Percentiles rank a stretch among this genome's conserved stretches.
Conservation (phyloP, 1,140 invertebrate species). For the Leptestheria dahalacensis region DNA sequence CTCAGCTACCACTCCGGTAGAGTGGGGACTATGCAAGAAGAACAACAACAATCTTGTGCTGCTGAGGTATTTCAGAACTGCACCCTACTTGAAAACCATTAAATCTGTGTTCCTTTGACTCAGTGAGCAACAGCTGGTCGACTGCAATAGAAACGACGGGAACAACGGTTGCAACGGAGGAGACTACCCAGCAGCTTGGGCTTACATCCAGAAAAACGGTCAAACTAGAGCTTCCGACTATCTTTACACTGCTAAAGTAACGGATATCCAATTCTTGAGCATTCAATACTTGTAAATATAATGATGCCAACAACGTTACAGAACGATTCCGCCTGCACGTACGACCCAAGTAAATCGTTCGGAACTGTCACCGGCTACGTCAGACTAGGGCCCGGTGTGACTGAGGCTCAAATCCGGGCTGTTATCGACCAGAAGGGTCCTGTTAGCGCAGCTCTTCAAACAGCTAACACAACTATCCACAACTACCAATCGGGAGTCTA, state of each 20-base stretch:
- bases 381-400: not conserved
- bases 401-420: not conserved
- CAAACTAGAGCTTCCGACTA: not conserved
- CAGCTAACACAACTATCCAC: not conserved
- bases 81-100: not conserved
- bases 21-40: not conserved
- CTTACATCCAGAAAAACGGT: not conserved
- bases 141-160: not conserved
- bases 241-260: constrained; percentile 1
- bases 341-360: not conserved
- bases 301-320: not conserved
- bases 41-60: not conserved
- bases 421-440: not conserved
- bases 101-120: not conserved
- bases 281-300: not conserved
- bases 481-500: not conserved
- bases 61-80: not conserved
- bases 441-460: not conserved
- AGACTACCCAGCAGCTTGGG: not conserved
- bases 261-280: not conserved
- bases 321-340: not conserved
- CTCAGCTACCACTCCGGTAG: constrained; percentile 18
- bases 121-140: constrained; percentile 9
- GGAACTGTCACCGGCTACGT: not conserved
- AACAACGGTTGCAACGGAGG: not conserved